Percentiles rank a stretch among this genome's conserved stretches.
Evolutionary conservation across 2,113 vertebrate genomes (phyloP).

Genomic region (Pyxicephalus adspersus): DNA sequence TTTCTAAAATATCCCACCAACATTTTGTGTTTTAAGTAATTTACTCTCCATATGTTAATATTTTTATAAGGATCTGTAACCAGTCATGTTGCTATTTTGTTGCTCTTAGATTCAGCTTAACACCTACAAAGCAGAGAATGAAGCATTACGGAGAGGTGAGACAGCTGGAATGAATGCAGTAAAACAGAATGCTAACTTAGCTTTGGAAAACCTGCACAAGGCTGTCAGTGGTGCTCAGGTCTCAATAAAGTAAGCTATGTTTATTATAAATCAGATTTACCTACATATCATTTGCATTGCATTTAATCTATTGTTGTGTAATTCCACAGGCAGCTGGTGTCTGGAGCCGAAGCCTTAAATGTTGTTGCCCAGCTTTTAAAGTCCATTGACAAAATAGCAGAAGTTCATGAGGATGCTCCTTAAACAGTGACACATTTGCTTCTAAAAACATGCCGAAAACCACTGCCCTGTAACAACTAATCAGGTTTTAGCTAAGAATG

Average conservation of each 20-base stretch:
- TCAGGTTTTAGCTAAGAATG: not conserved
- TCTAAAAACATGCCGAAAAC: not conserved
- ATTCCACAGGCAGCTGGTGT: conserved; percentile 72
- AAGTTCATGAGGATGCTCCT: conserved; percentile 59
- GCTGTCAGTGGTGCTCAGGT: conserved; percentile 71
- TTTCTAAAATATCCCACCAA: too few relatives aligned
- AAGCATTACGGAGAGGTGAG: conserved; percentile 72
- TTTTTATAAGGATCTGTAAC: too few relatives aligned
- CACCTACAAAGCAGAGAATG: conserved; percentile 69
- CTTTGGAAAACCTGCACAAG: conserved; percentile 78
- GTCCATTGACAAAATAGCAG: conserved; percentile 77
- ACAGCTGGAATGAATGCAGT: conserved; percentile 71
- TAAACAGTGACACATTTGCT: conserved; percentile 39
- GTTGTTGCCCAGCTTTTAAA: conserved; percentile 73
- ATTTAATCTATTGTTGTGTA: not conserved
- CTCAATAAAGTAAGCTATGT: conserved; percentile 77
- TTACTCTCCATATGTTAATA: too few relatives aligned
- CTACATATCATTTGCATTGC: too few relatives aligned
- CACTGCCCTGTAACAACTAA: not conserved
- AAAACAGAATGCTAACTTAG: conserved; percentile 79
- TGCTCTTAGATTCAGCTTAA: conserved; percentile 74
- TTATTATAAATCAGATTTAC: not conserved
- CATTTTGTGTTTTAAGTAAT: too few relatives aligned
- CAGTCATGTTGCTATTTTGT: not conserved
- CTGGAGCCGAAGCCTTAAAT: conserved; percentile 72